Evolutionary conservation across 2,113 vertebrate species (phyloP).

Genomic region (Gymnarchus niloticus): DNA sequence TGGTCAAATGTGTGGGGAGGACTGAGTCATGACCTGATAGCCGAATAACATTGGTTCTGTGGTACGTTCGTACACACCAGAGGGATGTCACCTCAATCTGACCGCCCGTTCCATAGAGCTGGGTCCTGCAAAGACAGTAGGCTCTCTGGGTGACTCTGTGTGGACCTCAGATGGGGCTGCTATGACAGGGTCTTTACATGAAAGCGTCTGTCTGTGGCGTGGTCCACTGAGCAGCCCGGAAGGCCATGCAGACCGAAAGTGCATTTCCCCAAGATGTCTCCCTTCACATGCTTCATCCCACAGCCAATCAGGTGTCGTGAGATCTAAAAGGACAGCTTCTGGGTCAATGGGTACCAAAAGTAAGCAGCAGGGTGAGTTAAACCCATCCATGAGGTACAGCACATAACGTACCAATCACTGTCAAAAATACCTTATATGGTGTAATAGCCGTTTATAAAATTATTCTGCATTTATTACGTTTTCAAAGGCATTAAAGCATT

Average conservation of each 20-base stretch:
- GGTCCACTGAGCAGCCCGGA: background rate
- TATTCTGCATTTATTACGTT: conserved; percentile 2
- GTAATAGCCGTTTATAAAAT: background rate
- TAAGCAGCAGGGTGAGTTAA: background rate
- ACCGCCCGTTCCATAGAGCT: background rate
- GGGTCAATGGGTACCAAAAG: background rate
- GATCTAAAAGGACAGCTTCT: background rate
- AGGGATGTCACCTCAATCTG: background rate
- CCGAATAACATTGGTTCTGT: background rate
- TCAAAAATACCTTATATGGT: background rate
- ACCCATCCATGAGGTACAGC: background rate
- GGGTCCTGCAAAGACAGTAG: background rate
- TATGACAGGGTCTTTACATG: background rate
- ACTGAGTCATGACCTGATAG: background rate
- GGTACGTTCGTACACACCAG: background rate
- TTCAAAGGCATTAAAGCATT: background rate
- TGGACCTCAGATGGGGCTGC: background rate
- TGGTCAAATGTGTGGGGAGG: background rate
- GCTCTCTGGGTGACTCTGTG: background rate
- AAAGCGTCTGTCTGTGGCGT: background rate
- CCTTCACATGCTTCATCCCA: background rate
- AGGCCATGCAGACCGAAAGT: background rate
- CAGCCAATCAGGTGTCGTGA: background rate
- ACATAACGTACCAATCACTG: background rate
- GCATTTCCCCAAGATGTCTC: background rate